Evolutionary conservation across 2,113 vertebrate genomes (phyloP).

Genomic region (Bettongia penicillata): DNA sequence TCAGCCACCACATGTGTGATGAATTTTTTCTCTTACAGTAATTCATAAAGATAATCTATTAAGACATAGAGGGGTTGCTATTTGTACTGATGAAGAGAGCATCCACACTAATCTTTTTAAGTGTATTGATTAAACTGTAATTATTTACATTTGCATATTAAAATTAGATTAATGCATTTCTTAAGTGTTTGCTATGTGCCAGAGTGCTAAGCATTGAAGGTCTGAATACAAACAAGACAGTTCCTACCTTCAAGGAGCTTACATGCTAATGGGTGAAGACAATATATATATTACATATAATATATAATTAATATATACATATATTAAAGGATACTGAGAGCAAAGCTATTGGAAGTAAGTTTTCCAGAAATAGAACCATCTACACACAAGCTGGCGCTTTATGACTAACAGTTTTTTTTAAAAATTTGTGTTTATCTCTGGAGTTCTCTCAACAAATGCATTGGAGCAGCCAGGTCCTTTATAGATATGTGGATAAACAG

Average conservation of each 20-base stretch:
- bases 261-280: neutral
- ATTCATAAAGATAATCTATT: neutral
- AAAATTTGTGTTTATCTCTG: neutral
- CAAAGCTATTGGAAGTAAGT: neutral
- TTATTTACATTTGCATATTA: neutral
- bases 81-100: neutral
- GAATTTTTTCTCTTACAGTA: neutral
- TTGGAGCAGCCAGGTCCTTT: neutral
- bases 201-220: neutral
- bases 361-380: neutral
- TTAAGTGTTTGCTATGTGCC: neutral
- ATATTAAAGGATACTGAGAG: neutral
- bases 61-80: neutral
- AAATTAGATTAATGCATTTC: neutral
- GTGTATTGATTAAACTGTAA: neutral
- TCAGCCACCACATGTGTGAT: neutral
- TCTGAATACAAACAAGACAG: neutral
- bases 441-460: neutral
- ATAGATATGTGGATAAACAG: neutral
- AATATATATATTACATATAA: no score
- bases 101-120: neutral
- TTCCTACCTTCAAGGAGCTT: neutral
- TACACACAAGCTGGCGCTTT: neutral
- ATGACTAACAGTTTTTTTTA: neutral
- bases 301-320: no score